phyloP scores from a whole-genome alignment of 1,140 invertebrate species.

The Penaeus vannamei region DNA sequence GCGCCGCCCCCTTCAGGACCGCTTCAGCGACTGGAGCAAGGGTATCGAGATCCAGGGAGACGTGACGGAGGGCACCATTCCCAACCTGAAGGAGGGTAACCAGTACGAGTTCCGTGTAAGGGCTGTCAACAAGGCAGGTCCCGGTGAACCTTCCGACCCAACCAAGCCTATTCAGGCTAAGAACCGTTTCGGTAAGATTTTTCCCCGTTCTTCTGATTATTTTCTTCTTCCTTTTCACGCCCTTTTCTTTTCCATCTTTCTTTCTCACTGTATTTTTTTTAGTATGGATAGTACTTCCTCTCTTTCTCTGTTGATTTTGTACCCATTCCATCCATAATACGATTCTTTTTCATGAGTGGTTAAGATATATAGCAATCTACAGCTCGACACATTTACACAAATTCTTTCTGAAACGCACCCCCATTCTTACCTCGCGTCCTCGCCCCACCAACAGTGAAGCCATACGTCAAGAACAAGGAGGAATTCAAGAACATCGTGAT shows the following conservation, averaged over 20 bases:
- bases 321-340: too few species aligned
- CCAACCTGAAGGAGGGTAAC: constrained; percentile 92
- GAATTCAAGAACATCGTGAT: constrained; percentile 90
- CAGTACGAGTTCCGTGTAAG: constrained; percentile 97
- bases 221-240: background rate
- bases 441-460: constrained; percentile 57
- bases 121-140: constrained; percentile 96
- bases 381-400: background rate
- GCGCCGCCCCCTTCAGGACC: constrained; percentile 76
- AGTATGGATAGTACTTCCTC: too few species aligned
- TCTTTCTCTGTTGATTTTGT: too few species aligned
- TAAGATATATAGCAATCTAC: too few species aligned
- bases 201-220: background rate
- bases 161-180: constrained; percentile 87
- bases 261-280: too few species aligned
- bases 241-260: background rate
- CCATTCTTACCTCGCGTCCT: background rate
- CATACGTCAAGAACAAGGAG: constrained; percentile 68
- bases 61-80: constrained; percentile 82
- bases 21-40: constrained; percentile 90
- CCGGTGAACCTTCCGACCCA: constrained; percentile 93
- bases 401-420: background rate
- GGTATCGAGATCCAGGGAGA: constrained; percentile 87
- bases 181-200: constrained; percentile 72
- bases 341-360: too few species aligned